Conservation (phyloP, 2,888 invertebrate species). For the Diaperis boleti region DNA sequence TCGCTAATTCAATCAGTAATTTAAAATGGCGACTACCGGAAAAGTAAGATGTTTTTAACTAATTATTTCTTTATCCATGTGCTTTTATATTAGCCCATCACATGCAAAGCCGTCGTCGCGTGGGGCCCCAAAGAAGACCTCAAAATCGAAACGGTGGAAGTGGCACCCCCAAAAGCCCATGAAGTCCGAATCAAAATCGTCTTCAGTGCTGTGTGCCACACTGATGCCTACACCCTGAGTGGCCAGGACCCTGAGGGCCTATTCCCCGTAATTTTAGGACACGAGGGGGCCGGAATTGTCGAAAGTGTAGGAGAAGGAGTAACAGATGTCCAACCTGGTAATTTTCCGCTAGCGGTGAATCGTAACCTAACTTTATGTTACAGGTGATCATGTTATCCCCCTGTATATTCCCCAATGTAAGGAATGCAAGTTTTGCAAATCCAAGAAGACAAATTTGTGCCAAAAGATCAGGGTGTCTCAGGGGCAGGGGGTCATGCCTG, state of each 20-base stretch:
- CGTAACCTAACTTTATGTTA: too few species aligned
- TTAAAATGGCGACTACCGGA: neutral
- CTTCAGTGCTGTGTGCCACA: slow-evolving; percentile 91
- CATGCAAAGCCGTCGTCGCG: slow-evolving; percentile 95
- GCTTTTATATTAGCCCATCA: slow-evolving; percentile 70
- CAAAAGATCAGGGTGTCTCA: slow-evolving; percentile 90
- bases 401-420: slow-evolving; percentile 97
- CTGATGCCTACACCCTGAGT: slow-evolving; percentile 90
- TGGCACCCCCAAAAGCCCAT: slow-evolving; percentile 92
- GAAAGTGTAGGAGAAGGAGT: slow-evolving; percentile 96
- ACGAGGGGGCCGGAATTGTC: slow-evolving; percentile 97
- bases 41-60: neutral
- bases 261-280: slow-evolving; percentile 94
- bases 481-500: slow-evolving; percentile 92
- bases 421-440: slow-evolving; percentile 96
- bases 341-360: too few species aligned
- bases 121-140: slow-evolving; percentile 95
- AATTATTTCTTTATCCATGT: neutral
- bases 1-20: too few species aligned
- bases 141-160: slow-evolving; percentile 91
- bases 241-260: slow-evolving; percentile 92
- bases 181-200: slow-evolving; percentile 89
- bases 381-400: slow-evolving; percentile 96
- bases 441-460: slow-evolving; percentile 96
- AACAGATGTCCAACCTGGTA: slow-evolving; percentile 83